Conservation (phyloP, 2,113 vertebrate species). For the Mobula hypostoma region DNA sequence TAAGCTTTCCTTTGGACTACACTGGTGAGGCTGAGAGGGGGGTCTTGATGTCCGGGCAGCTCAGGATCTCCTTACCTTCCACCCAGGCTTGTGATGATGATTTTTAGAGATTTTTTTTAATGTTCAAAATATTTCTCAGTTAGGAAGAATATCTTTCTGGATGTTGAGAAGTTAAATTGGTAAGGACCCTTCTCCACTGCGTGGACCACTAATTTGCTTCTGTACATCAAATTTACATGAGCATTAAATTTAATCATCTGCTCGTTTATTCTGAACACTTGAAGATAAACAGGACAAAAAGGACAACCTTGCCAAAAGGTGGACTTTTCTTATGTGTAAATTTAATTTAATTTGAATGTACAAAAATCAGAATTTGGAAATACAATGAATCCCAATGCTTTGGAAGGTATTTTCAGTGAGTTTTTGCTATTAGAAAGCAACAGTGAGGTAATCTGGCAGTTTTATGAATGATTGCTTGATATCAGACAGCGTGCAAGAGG, state of each 20-base stretch:
- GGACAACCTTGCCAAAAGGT: not conserved
- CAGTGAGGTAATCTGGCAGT: not conserved
- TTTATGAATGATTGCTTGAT: not conserved
- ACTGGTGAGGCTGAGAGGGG: too few relatives aligned
- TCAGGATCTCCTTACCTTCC: too few relatives aligned
- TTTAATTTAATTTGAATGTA: not conserved
- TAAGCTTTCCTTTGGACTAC: too few relatives aligned
- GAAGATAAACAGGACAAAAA: not conserved
- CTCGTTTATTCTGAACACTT: not conserved
- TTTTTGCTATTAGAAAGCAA: not conserved
- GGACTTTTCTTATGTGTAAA: not conserved
- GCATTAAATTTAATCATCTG: too few relatives aligned
- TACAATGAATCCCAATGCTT: not conserved
- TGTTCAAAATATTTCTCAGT: too few relatives aligned
- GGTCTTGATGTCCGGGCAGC: too few relatives aligned
- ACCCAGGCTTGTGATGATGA: too few relatives aligned
- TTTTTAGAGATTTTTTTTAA: too few relatives aligned
- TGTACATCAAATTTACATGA: not conserved
- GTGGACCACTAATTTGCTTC: not conserved
- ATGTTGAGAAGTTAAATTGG: too few relatives aligned
- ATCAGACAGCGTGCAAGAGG: not conserved
- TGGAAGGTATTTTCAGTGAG: not conserved
- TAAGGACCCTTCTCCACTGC: too few relatives aligned
- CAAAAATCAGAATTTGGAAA: not conserved
- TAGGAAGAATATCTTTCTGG: too few relatives aligned